Percentiles rank a stretch among this genome's conserved stretches.
phyloP scores from a whole-genome alignment of 2,113 vertebrate genomes.

The Caranx melampygus region DNA sequence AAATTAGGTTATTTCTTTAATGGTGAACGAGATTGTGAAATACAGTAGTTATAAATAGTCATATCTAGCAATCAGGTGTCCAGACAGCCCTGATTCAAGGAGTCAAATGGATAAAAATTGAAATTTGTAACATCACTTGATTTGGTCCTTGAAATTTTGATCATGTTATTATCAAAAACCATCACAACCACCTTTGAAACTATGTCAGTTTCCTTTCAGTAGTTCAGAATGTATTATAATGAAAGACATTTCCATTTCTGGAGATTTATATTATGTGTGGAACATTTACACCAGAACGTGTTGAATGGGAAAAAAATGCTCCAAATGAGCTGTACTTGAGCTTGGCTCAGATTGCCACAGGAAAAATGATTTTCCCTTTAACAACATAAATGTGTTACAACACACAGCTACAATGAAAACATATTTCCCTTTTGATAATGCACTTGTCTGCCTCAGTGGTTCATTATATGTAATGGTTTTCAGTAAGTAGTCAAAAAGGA shows the following conservation, averaged over 20 bases:
- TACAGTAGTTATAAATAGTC: conserved; percentile 12
- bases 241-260: conserved; percentile 26
- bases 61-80: conserved; percentile 28
- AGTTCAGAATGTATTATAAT: conserved; percentile 32
- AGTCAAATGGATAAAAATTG: conserved; percentile 22
- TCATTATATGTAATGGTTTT: conserved; percentile 73
- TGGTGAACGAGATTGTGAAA: conserved; percentile 30
- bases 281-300: conserved; percentile 59
- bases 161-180: conserved; percentile 23
- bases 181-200: conserved; percentile 31
- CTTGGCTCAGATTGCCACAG: conserved; percentile 34
- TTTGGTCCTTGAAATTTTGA: conserved; percentile 42
- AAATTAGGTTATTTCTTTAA: conserved; percentile 63
- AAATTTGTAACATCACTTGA: conserved; percentile 39
- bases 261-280: conserved; percentile 42
- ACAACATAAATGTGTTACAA: conserved; percentile 46
- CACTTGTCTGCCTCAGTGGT: conserved; percentile 50
- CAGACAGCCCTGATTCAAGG: conserved; percentile 20
- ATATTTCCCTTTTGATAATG: conserved; percentile 65
- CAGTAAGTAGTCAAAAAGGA: conserved; percentile 63
- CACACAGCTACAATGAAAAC: conserved; percentile 48
- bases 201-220: conserved; percentile 36
- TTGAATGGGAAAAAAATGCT: conserved; percentile 50
- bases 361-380: conserved; percentile 50
- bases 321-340: conserved; percentile 51